A percentile compares a stretch with the other conserved stretches of the same genome.
phyloP scores from a whole-genome alignment of 2,888 invertebrate species.

The Falcaria lacertinaria region DNA sequence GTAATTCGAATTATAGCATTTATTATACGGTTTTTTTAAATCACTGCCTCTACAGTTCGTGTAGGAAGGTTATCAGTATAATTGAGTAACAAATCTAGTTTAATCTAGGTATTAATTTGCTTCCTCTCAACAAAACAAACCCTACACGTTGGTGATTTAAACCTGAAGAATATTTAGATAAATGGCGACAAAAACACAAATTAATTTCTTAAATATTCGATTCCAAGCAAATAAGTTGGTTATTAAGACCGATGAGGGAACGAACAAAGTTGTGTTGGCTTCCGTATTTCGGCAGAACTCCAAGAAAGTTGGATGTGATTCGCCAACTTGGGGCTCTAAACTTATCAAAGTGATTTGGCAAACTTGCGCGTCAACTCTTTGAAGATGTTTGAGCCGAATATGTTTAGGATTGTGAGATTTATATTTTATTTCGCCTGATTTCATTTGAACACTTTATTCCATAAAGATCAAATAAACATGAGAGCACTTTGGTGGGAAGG shows the following conservation, averaged over 20 bases:
- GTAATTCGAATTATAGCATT: too few relatives aligned
- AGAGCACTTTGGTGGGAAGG: not conserved
- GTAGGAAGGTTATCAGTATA: too few relatives aligned
- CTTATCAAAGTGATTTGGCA: conserved; percentile 72
- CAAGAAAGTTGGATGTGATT: conserved; percentile 64
- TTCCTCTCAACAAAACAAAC: too few relatives aligned
- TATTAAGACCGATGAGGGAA: conserved; percentile 45
- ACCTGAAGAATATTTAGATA: too few relatives aligned
- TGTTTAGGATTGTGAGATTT: conserved; percentile 22
- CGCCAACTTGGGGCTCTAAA: conserved; percentile 48
- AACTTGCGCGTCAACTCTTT: conserved; percentile 56
- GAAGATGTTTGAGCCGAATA: conserved; percentile 39
- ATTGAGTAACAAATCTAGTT: too few relatives aligned
- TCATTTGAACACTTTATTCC: not conserved
- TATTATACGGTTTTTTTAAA: too few relatives aligned
- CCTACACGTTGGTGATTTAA: too few relatives aligned
- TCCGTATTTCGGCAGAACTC: conserved; percentile 59
- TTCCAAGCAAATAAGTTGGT: conserved; percentile 37
- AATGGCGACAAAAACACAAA: not conserved
- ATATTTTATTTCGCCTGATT: conserved; percentile 1
- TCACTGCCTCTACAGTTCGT: too few relatives aligned
- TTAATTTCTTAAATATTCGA: conserved; percentile 15
- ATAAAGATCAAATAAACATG: not conserved
- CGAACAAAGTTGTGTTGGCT: conserved; percentile 52
- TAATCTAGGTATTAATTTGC: too few relatives aligned